These are phyloP conservation scores for Leucophora obtusa DNA, from an alignment of 2,888 invertebrate species.

Conservation along the genomic window DNA sequence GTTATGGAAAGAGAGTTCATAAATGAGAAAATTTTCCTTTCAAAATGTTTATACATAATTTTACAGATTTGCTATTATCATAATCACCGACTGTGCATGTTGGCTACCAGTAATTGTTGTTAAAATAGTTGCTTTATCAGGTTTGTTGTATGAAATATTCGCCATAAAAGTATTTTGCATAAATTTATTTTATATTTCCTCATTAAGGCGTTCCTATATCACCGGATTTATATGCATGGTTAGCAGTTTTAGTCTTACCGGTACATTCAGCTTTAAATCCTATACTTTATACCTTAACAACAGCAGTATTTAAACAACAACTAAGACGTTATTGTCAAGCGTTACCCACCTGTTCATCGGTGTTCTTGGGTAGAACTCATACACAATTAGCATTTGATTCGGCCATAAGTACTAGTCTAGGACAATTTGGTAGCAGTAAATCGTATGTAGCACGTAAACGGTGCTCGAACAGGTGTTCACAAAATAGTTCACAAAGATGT, in stretches of 20 bases:
- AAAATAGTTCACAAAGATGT: conserved; percentile 68
- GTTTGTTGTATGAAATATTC: conserved; percentile 71
- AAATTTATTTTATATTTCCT: conserved; percentile 13
- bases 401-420: conserved; percentile 79
- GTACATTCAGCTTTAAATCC: conserved; percentile 83
- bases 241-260: conserved; percentile 82
- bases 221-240: conserved; percentile 81
- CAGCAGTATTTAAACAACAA: conserved; percentile 82
- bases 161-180: not conserved
- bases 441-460: conserved; percentile 72
- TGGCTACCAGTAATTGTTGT: conserved; percentile 82
- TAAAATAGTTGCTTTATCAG: conserved; percentile 81
- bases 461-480: conserved; percentile 76
- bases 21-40: too few relatives aligned
- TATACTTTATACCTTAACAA: conserved; percentile 82
- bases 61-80: conserved; percentile 80
- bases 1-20: too few relatives aligned
- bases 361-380: conserved; percentile 72
- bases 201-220: conserved; percentile 80
- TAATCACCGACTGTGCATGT: conserved; percentile 82
- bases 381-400: conserved; percentile 79
- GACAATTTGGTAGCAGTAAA: conserved; percentile 75
- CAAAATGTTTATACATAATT: not conserved
- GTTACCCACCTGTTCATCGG: conserved; percentile 69
- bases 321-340: conserved; percentile 72